phyloP scores from a whole-genome alignment of 1,140 invertebrate genomes.

The Lucilia cuprina region DNA sequence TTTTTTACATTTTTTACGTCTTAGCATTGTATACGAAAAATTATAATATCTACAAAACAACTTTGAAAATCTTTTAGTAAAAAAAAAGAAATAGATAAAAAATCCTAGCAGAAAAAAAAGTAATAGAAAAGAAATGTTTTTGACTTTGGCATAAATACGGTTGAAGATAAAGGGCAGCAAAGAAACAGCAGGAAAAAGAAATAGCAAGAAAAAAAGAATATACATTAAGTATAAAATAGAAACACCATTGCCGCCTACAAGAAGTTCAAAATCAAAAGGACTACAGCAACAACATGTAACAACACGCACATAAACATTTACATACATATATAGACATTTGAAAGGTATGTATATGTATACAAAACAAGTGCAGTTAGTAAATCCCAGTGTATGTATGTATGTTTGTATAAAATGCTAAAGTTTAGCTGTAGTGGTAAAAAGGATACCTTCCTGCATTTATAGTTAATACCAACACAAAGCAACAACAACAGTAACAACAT shows the following conservation, averaged over 20 bases:
- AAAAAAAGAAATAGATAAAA: not conserved
- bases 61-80: too few species aligned
- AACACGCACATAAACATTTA: not conserved
- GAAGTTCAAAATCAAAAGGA: not conserved
- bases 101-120: not conserved
- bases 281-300: not conserved
- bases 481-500: not conserved
- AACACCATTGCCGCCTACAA: not conserved
- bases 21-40: too few species aligned
- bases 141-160: not conserved
- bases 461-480: not conserved
- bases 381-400: not conserved
- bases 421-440: not conserved
- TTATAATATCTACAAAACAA: too few species aligned
- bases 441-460: not conserved
- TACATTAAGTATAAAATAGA: not conserved
- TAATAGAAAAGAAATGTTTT: not conserved
- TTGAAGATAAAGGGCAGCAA: not conserved
- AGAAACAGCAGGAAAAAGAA: too few species aligned
- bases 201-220: not conserved
- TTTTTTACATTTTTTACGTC: too few species aligned
- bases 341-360: not conserved
- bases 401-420: not conserved
- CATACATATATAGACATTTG: too few species aligned
- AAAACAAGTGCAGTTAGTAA: conserved; percentile 9